phyloP scores from a whole-genome alignment of 2,113 vertebrate species.

The Eidolon helvum region DNA sequence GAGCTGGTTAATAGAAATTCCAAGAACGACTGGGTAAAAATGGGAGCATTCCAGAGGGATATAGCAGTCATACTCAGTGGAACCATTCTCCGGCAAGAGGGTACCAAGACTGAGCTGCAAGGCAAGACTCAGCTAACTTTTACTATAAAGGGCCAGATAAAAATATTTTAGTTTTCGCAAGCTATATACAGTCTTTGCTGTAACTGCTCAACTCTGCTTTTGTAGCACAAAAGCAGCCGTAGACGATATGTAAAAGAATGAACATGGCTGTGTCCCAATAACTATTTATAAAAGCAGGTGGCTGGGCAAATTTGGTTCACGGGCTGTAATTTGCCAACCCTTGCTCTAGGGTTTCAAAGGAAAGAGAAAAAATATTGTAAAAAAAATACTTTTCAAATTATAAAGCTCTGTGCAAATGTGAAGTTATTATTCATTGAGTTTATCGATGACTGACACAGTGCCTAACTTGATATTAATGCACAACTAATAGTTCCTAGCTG shows the following conservation, averaged over 20 bases:
- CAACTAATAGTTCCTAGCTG: not conserved
- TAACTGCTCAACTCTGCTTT: not conserved
- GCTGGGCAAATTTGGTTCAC: not conserved
- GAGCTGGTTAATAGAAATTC: not conserved
- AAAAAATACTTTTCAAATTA: slow-evolving; percentile 30
- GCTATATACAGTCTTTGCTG: not conserved
- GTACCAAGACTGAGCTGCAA: not conserved
- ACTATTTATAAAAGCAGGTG: not conserved
- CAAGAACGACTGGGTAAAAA: not conserved
- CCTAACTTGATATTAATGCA: not conserved
- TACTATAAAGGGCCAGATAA: not conserved
- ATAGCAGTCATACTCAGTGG: not conserved
- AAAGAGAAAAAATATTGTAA: not conserved
- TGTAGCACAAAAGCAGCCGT: not conserved
- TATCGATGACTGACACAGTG: not conserved
- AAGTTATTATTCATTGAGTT: not conserved
- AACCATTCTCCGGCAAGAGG: not conserved
- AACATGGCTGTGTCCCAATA: not conserved
- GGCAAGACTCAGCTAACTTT: not conserved
- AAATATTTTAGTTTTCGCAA: not conserved
- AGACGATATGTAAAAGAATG: not conserved
- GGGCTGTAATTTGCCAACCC: not conserved
- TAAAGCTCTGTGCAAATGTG: not conserved
- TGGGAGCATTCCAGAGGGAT: not conserved
- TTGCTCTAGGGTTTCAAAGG: not conserved